Conservation (phyloP, 2,888 invertebrate species). For the Ormyrus rosae region DNA sequence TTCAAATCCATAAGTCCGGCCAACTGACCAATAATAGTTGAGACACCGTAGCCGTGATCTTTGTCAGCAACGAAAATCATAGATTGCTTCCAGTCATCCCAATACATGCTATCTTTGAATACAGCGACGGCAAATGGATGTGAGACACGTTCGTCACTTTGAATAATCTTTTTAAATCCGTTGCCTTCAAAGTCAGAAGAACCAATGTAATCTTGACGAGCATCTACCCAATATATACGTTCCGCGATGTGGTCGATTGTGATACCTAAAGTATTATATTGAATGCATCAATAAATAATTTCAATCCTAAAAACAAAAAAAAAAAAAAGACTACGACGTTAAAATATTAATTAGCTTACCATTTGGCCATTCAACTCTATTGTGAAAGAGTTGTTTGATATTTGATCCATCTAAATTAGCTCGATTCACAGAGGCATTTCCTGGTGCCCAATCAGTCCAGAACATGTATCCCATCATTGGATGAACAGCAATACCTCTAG, state of each 20-base stretch:
- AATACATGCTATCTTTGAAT: conserved; percentile 90
- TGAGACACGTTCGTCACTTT: conserved; percentile 81
- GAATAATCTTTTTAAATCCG: conserved; percentile 81
- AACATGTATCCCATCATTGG: conserved; percentile 88
- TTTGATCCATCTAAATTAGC: conserved; percentile 88
- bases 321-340: no score
- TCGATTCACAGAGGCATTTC: conserved; percentile 86
- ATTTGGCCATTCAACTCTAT: conserved; percentile 89
- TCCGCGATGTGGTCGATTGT: conserved; percentile 90
- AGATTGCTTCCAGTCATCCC: conserved; percentile 92
- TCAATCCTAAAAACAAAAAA: no score
- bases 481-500: conserved; percentile 89
- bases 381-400: conserved; percentile 80
- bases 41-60: conserved; percentile 82
- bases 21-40: conserved; percentile 80
- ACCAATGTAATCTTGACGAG: conserved; percentile 87
- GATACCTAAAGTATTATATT: conserved; percentile 74
- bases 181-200: conserved; percentile 85
- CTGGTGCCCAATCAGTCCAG: conserved; percentile 92
- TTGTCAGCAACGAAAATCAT: conserved; percentile 89
- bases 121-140: conserved; percentile 93
- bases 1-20: conserved; percentile 90
- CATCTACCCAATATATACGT: conserved; percentile 92
- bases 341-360: conserved; percentile 73
- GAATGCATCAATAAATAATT: not conserved